These are phyloP conservation scores for Drosophila ustulata DNA, from an alignment of 2,888 invertebrate species.

Conservation along the genomic window DNA sequence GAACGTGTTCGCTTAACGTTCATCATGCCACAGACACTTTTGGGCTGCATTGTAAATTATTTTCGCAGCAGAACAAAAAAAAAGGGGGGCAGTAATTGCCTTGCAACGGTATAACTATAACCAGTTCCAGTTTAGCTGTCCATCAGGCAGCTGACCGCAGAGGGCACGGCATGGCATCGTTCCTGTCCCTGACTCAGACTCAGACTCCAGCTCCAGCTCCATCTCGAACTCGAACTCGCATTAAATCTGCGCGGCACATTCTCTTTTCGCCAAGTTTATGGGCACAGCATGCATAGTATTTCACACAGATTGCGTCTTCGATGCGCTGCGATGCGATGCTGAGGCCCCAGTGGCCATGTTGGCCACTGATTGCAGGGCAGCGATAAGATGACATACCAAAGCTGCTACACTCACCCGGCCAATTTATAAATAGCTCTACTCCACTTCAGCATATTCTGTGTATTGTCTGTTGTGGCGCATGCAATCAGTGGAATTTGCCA, in stretches of 20 bases:
- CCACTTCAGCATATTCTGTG: not conserved
- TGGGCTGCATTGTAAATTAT: constrained; percentile 52
- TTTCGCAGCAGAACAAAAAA: constrained; percentile 47
- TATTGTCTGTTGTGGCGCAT: constrained; percentile 61
- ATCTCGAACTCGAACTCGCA: constrained; percentile 56
- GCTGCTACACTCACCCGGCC: constrained; percentile 46
- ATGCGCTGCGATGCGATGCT: constrained; percentile 44
- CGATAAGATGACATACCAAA: constrained; percentile 77
- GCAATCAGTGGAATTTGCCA: constrained; percentile 75
- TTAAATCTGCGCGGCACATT: constrained; percentile 75
- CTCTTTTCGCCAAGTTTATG: constrained; percentile 73
- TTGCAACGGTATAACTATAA: constrained; percentile 70
- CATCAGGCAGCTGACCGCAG: constrained; percentile 79
- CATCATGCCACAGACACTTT: constrained; percentile 67
- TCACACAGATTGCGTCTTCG: constrained; percentile 72
- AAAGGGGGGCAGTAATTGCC: constrained; percentile 70
- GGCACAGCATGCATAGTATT: constrained; percentile 69
- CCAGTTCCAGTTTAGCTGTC: constrained; percentile 70
- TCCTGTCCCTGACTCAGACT: not conserved
- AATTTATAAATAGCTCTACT: constrained; percentile 68
- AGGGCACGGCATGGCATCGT: constrained; percentile 64
- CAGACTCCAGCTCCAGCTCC: constrained; percentile 31
- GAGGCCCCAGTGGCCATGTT: constrained; percentile 5
- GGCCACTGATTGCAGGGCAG: constrained; percentile 64
- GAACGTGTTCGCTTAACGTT: constrained; percentile 65